Evolutionary conservation across 2,113 vertebrate genomes (phyloP).

Genomic region (Corydoras maculifer): DNA sequence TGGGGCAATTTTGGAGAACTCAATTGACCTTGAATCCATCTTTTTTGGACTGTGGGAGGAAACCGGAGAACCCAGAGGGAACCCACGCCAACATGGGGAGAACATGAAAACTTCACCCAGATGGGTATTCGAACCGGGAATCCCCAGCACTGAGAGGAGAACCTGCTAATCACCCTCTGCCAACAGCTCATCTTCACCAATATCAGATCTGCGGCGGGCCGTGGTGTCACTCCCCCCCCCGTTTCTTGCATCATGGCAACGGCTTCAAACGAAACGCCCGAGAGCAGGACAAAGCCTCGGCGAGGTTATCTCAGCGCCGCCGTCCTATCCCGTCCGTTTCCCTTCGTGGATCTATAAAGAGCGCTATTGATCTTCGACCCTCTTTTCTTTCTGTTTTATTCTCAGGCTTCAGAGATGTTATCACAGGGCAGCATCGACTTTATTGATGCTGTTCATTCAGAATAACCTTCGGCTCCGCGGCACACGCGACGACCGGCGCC

Average conservation of each 20-base stretch:
- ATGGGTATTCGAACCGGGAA: no score
- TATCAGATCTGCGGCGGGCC: slow-evolving; percentile 19
- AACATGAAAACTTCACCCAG: no score
- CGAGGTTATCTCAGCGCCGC: slow-evolving; percentile 6
- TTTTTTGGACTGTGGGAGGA: no score
- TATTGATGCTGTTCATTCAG: slow-evolving; percentile 63
- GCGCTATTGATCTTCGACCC: slow-evolving; percentile 2
- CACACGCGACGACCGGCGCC: slow-evolving; percentile 45
- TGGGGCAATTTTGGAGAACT: no score
- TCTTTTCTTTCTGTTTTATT: no score
- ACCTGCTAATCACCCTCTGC: not conserved
- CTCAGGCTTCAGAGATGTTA: slow-evolving; percentile 39
- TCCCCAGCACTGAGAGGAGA: no score
- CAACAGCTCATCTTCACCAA: slow-evolving; percentile 42
- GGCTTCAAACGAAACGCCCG: not conserved
- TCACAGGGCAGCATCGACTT: slow-evolving; percentile 50
- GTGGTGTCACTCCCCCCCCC: slow-evolving; percentile 23
- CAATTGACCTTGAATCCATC: no score
- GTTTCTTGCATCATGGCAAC: slow-evolving; percentile 13
- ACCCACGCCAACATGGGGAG: no score
- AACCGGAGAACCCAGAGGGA: no score
- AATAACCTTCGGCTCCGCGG: slow-evolving; percentile 30
- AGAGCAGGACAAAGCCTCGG: slow-evolving; percentile 14
- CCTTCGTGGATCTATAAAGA: slow-evolving; percentile 16
- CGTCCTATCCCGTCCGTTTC: not conserved